Evolutionary conservation across 2,888 invertebrate species (phyloP), one percentile per base, ranked within the genome.

Genomic region (Cyclophora punctaria): DNA sequence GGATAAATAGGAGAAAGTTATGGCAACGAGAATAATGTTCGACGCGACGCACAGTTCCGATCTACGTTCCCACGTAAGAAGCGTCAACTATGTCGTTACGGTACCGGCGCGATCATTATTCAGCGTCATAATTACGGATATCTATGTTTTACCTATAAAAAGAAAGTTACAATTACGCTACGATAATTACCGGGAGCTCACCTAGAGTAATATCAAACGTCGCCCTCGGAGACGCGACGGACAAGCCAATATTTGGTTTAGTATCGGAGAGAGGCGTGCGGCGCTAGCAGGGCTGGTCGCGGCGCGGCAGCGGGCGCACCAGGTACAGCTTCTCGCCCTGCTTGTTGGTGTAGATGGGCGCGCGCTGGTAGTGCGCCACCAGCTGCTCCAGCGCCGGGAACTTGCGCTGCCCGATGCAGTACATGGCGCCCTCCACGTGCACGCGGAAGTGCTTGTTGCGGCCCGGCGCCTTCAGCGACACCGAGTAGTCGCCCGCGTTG

Each of bases 361-460:
- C 98, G 78, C 96, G 94, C 91, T 98, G 98, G 91, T 99, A 99
- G 90, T 99, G 99, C 78, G 96, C 95, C 68, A 99, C 98, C 66
- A 99, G 92, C 82, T 97, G 97, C 79, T 99, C 98, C 73, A 99
- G 90, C 52, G 96, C 94, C 71, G 95, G 94, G 90, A 99, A 99
- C 89, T 96, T 96, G 78, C 99, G 95, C 90, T 98, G 98, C 44
- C 99, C 99, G 88, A 99, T 99, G 89, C 97, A 96, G 86, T 97
- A 98, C 66, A 96, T 91, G 58, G 93, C 93, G 65, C 95, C 95
- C 79, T 96, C 96, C 59, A 98, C 97, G 83, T 98, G 98, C 72
- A 99, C 98, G 75, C 98, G 94, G 90, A 99, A 99, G 89, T 99
- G 99, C 83, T 99, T 99, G 91, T 99, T 99, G 67, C 98, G 94